Evolutionary conservation across 2,113 vertebrate genomes (phyloP), one percentile per base, ranked within the genome.

Genomic region (Himantopus leucocephalus): DNA sequence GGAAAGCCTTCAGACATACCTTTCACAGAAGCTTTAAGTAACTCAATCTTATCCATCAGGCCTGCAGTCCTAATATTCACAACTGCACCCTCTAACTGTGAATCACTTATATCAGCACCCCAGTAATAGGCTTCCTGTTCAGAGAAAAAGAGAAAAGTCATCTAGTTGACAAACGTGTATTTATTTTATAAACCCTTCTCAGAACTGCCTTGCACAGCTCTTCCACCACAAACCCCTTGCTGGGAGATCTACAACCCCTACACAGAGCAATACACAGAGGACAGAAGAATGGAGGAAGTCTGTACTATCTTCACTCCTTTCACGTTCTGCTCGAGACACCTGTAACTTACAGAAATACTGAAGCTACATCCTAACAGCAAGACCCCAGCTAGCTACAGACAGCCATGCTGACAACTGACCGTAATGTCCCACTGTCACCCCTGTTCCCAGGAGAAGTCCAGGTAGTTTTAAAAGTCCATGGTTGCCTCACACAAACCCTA

Each of bases 11-110:
- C 73, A 81, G 56, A 55, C 70, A 86, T 96, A 99, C 99, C 98
- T 97, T 95, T 97, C 45, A 98, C 98, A 52, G 99, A 99, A 34
- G 98, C 98, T 97, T 98, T 98, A 59, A 99, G 91, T 75, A 99
- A 93, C 27, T 98, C 98, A 34, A 99, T 98, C 82, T 97, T 98
- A 76, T 96, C 96, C 66, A 59, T 50, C 48, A 99, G 84, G 79
- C 97, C 96, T 80, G 99, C 98, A 89, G 98, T 97, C 74, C 85
- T 97, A 24, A 99, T 66, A 88, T 99, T 99, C 72, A 96, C 96
- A 94, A 58, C 96, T 39, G 99, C 99, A 66, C 97, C 98, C 79
- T 97, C 95, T 56, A 99, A 86, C 96, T 99, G 99, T 10, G 96
- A 97, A 43, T 98, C 95, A n/a, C 98, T 98, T 80, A 98, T 97